Evolutionary conservation across 2,888 invertebrate genomes (phyloP).

Genomic region (Xylocampa areola): DNA sequence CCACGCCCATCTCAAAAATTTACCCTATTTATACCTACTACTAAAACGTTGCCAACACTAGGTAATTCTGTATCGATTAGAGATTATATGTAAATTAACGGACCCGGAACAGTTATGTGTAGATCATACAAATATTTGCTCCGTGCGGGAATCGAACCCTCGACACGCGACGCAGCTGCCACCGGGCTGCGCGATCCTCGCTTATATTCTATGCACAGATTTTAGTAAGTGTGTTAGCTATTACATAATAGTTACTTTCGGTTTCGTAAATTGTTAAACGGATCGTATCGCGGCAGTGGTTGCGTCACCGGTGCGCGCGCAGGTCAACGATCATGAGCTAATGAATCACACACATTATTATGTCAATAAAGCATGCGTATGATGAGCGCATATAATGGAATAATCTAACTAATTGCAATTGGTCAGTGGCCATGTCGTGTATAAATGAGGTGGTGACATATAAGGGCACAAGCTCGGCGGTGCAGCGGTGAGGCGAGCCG

Average conservation of each 20-base stretch:
- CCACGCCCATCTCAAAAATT: too few relatives aligned
- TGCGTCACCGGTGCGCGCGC: constrained; percentile 4
- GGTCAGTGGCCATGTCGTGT: not conserved
- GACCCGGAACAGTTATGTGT: too few relatives aligned
- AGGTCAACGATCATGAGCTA: constrained; percentile 1
- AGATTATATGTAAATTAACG: too few relatives aligned
- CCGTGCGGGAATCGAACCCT: too few relatives aligned
- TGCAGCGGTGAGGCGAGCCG: not conserved
- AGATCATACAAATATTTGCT: too few relatives aligned
- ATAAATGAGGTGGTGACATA: not conserved
- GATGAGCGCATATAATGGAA: not conserved
- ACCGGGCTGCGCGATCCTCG: too few relatives aligned
- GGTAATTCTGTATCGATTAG: too few relatives aligned
- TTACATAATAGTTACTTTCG: not conserved
- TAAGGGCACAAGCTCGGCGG: not conserved
- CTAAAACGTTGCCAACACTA: too few relatives aligned
- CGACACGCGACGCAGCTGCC: too few relatives aligned
- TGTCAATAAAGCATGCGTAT: constrained; percentile 9
- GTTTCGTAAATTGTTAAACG: not conserved
- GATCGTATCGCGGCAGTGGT: not conserved
- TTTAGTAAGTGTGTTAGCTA: not conserved
- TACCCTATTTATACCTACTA: too few relatives aligned
- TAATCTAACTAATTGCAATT: not conserved
- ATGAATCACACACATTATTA: constrained; percentile 11
- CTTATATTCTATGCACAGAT: too few relatives aligned